These are phyloP conservation scores for Aspidiotus destructor DNA, from an alignment of 2,888 invertebrate genomes.

Conservation along the genomic window DNA sequence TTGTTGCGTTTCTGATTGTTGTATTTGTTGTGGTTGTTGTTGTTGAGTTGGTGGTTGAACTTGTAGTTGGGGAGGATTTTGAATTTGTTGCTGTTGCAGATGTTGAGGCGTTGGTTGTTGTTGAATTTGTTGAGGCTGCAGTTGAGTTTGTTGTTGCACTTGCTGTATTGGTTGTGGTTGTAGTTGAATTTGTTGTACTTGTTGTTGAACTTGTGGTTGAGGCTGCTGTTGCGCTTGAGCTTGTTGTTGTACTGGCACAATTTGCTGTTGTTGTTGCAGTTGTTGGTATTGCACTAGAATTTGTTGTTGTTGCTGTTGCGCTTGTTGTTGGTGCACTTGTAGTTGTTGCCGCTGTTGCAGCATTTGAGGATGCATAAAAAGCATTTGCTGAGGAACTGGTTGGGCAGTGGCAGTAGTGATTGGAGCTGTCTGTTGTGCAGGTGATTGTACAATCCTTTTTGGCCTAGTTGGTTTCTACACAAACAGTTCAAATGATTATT, in stretches of 20 bases:
- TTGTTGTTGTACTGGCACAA: neutral
- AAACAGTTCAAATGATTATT: too few relatives aligned
- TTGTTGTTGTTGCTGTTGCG: too few relatives aligned
- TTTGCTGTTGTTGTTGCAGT: neutral
- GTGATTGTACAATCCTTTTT: too few relatives aligned
- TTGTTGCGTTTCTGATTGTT: neutral
- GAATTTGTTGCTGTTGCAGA: neutral
- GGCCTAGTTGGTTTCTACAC: too few relatives aligned
- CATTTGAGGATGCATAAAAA: too few relatives aligned
- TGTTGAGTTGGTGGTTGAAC: neutral
- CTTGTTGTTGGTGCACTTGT: too few relatives aligned
- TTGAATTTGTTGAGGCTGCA: neutral
- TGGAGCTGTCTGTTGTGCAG: too few relatives aligned
- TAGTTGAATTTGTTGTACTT: neutral
- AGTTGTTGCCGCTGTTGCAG: too few relatives aligned
- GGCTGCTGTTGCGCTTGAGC: neutral
- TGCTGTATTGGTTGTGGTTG: neutral
- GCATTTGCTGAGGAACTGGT: too few relatives aligned
- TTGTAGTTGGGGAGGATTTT: neutral
- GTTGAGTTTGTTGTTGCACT: slow-evolving; percentile 1
- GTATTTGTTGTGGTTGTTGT: neutral
- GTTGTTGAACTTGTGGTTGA: neutral
- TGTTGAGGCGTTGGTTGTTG: neutral
- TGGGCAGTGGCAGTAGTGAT: too few relatives aligned
- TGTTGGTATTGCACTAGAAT: too few relatives aligned